Percentiles rank a stretch among this genome's conserved stretches.
Evolutionary conservation across 2,113 vertebrate species (phyloP).

Genomic region (Anguilla japonica): DNA sequence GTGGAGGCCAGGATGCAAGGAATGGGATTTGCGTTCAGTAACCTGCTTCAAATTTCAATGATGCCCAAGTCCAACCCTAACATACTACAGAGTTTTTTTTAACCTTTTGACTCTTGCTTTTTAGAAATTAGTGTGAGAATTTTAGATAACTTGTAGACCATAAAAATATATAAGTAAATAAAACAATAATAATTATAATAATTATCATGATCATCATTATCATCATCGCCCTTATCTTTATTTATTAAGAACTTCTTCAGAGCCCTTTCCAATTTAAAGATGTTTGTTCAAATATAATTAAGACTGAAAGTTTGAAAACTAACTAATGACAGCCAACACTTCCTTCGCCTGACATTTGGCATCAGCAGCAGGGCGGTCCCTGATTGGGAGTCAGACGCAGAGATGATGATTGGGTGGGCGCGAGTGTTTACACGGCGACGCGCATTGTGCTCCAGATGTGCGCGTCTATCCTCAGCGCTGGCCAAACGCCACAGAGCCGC

Average conservation of each 20-base stretch:
- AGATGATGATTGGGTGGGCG: neutral
- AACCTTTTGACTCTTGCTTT: too few species aligned
- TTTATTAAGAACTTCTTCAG: too few species aligned
- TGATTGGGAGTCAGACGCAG: neutral
- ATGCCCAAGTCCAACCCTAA: neutral
- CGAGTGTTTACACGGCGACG: neutral
- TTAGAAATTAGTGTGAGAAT: too few species aligned
- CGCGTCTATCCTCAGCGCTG: neutral
- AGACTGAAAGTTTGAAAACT: too few species aligned
- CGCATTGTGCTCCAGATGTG: neutral
- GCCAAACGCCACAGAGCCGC: neutral
- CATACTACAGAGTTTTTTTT: neutral
- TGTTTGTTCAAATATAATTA: too few species aligned
- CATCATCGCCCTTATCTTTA: too few species aligned
- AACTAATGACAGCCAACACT: too few species aligned
- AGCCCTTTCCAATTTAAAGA: too few species aligned
- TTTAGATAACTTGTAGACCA: too few species aligned
- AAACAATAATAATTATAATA: too few species aligned
- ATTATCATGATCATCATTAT: too few species aligned
- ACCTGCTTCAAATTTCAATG: conserved; percentile 4
- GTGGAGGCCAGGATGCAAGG: neutral
- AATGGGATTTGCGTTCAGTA: conserved; percentile 12
- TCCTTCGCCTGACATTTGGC: neutral
- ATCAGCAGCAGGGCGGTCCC: neutral
- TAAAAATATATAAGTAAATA: too few species aligned